These are phyloP conservation scores for Porites cylindrica DNA, from an alignment of 92 coral and sea anemone species.

Conservation along the genomic window DNA sequence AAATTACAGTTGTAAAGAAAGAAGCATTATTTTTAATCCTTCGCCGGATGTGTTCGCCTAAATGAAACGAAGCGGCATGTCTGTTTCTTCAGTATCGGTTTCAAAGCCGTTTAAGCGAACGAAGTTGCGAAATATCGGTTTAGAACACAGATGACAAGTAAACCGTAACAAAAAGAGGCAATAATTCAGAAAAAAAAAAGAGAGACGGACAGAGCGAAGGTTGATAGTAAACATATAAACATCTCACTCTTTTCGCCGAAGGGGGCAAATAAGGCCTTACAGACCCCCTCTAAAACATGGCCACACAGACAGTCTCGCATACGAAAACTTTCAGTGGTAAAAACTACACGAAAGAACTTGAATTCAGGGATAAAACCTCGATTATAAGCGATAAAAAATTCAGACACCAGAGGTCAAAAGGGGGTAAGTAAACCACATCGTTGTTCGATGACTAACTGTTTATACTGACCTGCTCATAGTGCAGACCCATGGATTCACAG, in stretches of 20 bases:
- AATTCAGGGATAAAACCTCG: not conserved
- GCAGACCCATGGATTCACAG: constrained; percentile 33
- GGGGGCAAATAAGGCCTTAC: not conserved
- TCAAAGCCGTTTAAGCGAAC: not conserved
- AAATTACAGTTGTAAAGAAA: not conserved
- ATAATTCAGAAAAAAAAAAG: not conserved
- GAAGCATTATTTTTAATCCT: not conserved
- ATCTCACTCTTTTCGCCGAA: constrained; percentile 11
- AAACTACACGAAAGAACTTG: not conserved
- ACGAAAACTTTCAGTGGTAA: not conserved
- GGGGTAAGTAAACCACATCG: not conserved
- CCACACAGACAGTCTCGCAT: not conserved
- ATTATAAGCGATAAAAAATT: not conserved
- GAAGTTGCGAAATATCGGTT: not conserved
- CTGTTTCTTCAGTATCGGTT: not conserved
- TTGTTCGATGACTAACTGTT: not conserved
- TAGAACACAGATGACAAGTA: not conserved
- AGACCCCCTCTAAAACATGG: constrained; percentile 26
- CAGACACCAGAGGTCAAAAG: not conserved
- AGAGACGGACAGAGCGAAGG: not conserved
- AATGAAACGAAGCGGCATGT: not conserved
- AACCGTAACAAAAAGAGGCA: not conserved
- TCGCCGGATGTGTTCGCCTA: not conserved
- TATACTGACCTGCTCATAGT: constrained; percentile 41
- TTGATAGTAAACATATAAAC: constrained; percentile 24